Evolutionary conservation across 2,888 invertebrate species (phyloP).

Genomic region (Noctua janthe): DNA sequence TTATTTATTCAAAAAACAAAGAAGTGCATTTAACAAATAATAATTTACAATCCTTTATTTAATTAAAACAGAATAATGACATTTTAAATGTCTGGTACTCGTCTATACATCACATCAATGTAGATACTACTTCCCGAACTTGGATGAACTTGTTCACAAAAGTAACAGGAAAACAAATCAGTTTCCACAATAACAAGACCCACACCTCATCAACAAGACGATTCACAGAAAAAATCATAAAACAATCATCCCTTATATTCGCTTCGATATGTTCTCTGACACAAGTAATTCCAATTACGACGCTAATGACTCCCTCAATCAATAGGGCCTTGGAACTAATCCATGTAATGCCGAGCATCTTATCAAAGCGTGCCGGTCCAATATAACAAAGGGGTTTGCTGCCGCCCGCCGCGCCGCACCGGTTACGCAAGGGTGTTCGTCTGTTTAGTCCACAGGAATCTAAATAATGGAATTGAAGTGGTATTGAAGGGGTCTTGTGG

Average conservation of each 20-base stretch:
- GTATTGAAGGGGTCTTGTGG: background rate
- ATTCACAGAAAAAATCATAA: conserved; percentile 12
- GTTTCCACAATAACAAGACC: background rate
- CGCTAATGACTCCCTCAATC: conserved; percentile 58
- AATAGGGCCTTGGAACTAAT: conserved; percentile 58
- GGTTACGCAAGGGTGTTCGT: conserved; percentile 20
- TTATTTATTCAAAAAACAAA: no score
- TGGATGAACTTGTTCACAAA: background rate
- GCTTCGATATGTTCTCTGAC: conserved; percentile 32
- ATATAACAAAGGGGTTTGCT: conserved; percentile 54
- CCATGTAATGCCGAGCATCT: conserved; percentile 59
- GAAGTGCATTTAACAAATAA: no score
- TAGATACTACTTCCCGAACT: background rate
- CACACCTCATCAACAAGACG: conserved; percentile 4
- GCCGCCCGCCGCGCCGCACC: background rate
- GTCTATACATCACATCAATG: background rate
- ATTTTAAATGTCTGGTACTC: background rate
- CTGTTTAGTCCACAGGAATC: conserved; percentile 38
- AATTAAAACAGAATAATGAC: background rate
- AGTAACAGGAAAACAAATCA: background rate
- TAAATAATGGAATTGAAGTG: conserved; percentile 25
- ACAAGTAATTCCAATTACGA: conserved; percentile 54
- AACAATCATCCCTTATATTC: conserved; percentile 21
- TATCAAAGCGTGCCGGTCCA: conserved; percentile 53
- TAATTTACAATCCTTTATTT: background rate